Evolutionary conservation across 2,113 vertebrate genomes (phyloP).

Genomic region (Gavialis gangeticus): DNA sequence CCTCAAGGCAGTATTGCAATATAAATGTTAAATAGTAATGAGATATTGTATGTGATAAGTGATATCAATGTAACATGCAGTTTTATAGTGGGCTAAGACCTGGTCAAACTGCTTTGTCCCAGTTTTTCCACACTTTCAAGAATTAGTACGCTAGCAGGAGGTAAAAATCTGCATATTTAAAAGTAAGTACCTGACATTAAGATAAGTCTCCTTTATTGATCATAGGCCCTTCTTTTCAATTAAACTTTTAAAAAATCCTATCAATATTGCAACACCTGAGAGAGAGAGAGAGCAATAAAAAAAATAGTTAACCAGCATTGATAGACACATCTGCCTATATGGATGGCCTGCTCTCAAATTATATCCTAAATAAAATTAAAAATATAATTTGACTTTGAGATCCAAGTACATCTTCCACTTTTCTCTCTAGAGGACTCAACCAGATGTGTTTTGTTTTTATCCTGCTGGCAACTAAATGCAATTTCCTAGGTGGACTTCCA

Average conservation of each 20-base stretch:
- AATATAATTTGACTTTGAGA: slow-evolving; percentile 58
- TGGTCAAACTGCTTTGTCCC: background rate
- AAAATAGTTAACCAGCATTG: background rate
- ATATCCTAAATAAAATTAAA: slow-evolving; percentile 38
- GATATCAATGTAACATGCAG: background rate
- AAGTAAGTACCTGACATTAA: background rate
- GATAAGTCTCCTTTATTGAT: background rate
- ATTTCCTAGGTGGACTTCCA: slow-evolving; percentile 48
- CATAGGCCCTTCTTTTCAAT: background rate
- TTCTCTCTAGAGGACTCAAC: slow-evolving; percentile 37
- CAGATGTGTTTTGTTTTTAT: slow-evolving; percentile 62
- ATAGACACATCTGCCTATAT: background rate
- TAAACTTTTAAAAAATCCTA: background rate
- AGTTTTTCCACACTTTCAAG: slow-evolving; percentile 12
- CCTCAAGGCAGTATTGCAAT: background rate
- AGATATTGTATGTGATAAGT: background rate
- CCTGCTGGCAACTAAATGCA: slow-evolving; percentile 29
- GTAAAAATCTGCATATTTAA: background rate
- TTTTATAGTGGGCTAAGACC: background rate
- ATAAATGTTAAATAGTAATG: background rate
- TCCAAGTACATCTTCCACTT: slow-evolving; percentile 43
- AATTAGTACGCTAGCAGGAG: background rate
- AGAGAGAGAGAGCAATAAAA: slow-evolving; percentile 15
- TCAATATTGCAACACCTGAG: background rate
- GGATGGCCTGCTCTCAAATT: slow-evolving; percentile 39